These are phyloP conservation scores for Cyanocitta stelleri DNA, from an alignment of 2,113 vertebrate species.

Conservation along the genomic window DNA sequence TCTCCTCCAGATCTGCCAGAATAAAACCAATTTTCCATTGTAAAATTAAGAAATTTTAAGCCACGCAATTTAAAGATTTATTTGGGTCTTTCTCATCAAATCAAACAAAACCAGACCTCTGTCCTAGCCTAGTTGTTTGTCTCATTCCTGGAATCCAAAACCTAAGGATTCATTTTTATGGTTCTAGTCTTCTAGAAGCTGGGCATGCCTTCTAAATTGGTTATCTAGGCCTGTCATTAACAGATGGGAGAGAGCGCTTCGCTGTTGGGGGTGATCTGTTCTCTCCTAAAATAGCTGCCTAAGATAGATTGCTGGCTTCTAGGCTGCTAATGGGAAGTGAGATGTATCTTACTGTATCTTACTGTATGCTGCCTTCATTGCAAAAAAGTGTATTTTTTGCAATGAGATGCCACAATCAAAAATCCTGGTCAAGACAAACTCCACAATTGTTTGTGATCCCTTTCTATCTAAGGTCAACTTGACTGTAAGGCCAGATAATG, in stretches of 20 bases:
- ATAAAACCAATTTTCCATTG: not conserved
- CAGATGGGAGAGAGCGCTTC: conserved; percentile 45
- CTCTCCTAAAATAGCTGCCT: conserved; percentile 44
- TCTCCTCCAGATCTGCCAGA: not conserved
- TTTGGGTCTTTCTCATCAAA: not conserved
- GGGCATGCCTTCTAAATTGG: conserved; percentile 21
- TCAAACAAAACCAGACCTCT: not conserved
- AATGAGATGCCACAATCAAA: not conserved
- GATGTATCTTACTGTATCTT: not conserved
- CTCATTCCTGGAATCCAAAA: not conserved
- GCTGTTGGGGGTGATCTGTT: conserved; percentile 51
- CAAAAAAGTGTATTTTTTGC: not conserved
- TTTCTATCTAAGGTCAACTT: not conserved
- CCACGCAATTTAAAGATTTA: not conserved
- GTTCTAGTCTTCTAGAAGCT: not conserved
- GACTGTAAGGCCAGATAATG: not conserved
- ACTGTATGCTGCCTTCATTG: not conserved
- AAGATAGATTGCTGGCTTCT: not conserved
- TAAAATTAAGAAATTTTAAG: not conserved
- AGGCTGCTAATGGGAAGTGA: conserved; percentile 24
- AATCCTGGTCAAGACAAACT: not conserved
- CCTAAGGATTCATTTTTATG: not conserved
- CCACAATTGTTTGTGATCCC: accelerated
- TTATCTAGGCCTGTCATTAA: conserved; percentile 44
- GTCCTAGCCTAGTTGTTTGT: not conserved